Base-by-base conservation (phyloP, 2,888 invertebrate species). In the Caenorhabditis angaria region DNA sequence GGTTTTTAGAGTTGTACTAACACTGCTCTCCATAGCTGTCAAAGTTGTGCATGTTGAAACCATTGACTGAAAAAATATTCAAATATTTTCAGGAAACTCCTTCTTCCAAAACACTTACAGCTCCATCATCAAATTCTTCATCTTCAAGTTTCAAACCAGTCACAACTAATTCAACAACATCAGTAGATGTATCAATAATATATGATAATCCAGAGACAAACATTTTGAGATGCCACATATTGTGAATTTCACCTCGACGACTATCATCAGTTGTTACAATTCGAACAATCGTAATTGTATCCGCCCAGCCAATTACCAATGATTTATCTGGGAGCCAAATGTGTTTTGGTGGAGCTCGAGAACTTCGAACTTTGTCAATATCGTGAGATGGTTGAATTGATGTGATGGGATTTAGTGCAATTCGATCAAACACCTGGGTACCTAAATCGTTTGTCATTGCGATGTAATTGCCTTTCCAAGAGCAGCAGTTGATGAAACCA, bases 391-490 rank as follows among this genome's bases (percentile, higher is more conserved):
- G 86, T 57, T 77, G 70, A 12, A 86, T 77, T 4, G 81, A 62
- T 8, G 85, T 81, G 8, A 86, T 47, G 35, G 35, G 22, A 14
- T 18, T n/a, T 58, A 18, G 10, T 18, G 24, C 22, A 22, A n/a
- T 47, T 47, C 58, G 22, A 20, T 87, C 86, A 58, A 82, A 85
- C 24, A 87, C 65, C 29, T 85, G 69, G 18, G 87, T 87, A 51
- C 87, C 87, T 0, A 80, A 81, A 50, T 88, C 87, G 63, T 88
- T 88, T 10, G 84, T 85, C 72, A 87, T 87, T 0, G 87, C 86
- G 28, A 87, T 78, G 53, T 80, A 80, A 25, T 73, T 64, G 6
- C 78, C 78, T 3, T 65, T 70, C 83, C 86, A 87, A 14, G 83
- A 74, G 14, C 82, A 65, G 2, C 78, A 70, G 20, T 77, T 73